Base-by-base conservation (phyloP, 2,888 invertebrate species). In the Megastigmus dorsalis region DNA sequence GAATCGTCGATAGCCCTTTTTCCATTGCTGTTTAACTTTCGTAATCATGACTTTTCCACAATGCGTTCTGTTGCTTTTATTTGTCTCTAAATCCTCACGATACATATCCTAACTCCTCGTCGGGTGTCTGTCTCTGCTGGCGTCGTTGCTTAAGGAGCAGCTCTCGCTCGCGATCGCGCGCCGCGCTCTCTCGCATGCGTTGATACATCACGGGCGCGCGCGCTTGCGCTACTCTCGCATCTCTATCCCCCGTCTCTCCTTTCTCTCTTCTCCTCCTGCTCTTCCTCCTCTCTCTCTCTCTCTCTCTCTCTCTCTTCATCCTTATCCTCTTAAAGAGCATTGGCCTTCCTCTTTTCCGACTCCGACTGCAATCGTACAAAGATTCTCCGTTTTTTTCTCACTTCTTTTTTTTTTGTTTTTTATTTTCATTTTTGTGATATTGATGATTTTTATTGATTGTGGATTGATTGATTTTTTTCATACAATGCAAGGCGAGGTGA, bases 1-100 rank as follows among this genome's bases (percentile, higher is more conserved):
- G 79, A 81, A 79, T 81, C 79, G 81, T 81, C 80, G 78, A 79
- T 78, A 79, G 73, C 75, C 78, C 52, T 70, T 63, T 38, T 54
- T n/a, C n/a, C n/a, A 15, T 48, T 26, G 38, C 38, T 57, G 33
- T 28, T 52, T 36, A n/a, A n/a, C n/a, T n/a, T n/a, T n/a, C n/a
- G n/a, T n/a, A n/a, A n/a, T n/a, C n/a, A n/a, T n/a, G n/a, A n/a
- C 33, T 48, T 62, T 62, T 30, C n/a, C 30, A 28, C 36, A 20
- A 33, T 62, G n/a, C 36, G 33, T 52, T 52, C 36, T 26, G 30
- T 50, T 18, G 36, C 7, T 63, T 36, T 36, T 13, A 20, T 18
- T 13, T n/a, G 13, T 13, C 5, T 3, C 13, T 43, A 63, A 57
- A 67, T 55, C 67, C 23, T 33, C 18, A 66, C 54, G n/a, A 33